Evolutionary conservation across 2,888 invertebrate genomes (phyloP), one percentile per base, ranked within the genome.

Genomic region (Neoascia interrupta): DNA sequence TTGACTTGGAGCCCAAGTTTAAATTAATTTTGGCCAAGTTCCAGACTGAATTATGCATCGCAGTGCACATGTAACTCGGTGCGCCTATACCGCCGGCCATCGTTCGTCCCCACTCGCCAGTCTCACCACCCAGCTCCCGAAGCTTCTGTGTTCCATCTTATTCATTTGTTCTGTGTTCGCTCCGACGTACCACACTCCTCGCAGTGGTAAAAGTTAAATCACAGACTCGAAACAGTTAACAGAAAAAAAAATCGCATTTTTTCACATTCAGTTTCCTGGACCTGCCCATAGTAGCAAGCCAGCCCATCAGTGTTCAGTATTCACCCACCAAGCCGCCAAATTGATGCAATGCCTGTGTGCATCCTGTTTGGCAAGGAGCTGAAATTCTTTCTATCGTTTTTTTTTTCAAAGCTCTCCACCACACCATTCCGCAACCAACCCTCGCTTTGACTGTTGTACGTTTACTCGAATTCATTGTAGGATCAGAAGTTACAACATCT

Each of bases 1-100:
- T 75, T 82, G 81, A 82, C 82, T 82, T 82, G 79, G 58, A 81
- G 76, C 81, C 72, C 74, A 79, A 81, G 81, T 82, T 82, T 82
- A 82, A 82, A 82, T 82, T 82, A 82, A 82, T 82, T 82, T 82
- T 82, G 82, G 82, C 81, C 79, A 72, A 72, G 75, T 75, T 82
- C 82, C 82, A 82, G 81, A 36, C 73, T 82, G 75, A 82, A 82
- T 82, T 81, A 82, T 82, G 81, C 79, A 79, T 81, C 53, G 15
- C 43, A 73, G 43, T 64, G 58, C 66, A 63, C 72, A 73, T 66
- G 73, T 66, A 79, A 73, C 64, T 56, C 41, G 11, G 54, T 61
- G 54, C 37, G 21, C 53, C 37, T 60, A n/a, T n/a, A 28, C 43
- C 41, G 31, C 16, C 63, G 15, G 37, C 8, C 21, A 10, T 21